phyloP scores from a whole-genome alignment of 2,113 vertebrate species.

The Ondatra zibethicus region DNA sequence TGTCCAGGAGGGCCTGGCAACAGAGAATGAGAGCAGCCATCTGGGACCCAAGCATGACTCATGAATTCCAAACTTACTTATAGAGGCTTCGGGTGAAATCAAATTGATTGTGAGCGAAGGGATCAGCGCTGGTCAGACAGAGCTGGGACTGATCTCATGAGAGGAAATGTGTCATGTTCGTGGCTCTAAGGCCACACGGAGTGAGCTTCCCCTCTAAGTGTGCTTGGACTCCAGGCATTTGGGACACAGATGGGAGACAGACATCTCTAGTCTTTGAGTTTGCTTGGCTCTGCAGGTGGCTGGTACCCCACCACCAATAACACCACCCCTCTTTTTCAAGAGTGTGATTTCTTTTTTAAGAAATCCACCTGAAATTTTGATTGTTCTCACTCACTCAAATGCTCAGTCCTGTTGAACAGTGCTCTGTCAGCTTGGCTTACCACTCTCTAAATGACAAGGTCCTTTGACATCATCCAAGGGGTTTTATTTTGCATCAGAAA shows the following conservation, averaged over 20 bases:
- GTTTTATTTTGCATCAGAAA: slow-evolving; percentile 63
- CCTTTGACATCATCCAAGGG: slow-evolving; percentile 34
- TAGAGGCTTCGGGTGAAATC: neutral
- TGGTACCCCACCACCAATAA: neutral
- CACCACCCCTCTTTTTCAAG: neutral
- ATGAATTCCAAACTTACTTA: slow-evolving; percentile 18
- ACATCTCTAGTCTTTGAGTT: neutral
- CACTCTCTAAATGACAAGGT: slow-evolving; percentile 17
- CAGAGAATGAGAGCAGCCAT: neutral
- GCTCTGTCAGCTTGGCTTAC: neutral
- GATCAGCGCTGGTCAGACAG: neutral
- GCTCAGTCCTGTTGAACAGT: neutral
- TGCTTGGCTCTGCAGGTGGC: neutral
- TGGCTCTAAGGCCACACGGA: neutral
- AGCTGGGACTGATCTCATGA: neutral
- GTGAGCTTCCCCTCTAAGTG: neutral
- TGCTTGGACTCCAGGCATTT: slow-evolving; percentile 24
- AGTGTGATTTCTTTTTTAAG: neutral
- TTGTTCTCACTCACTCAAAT: slow-evolving; percentile 38
- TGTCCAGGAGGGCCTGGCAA: neutral
- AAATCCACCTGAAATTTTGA: slow-evolving; percentile 61
- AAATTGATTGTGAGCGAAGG: neutral
- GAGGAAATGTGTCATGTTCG: neutral
- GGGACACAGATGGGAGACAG: neutral
- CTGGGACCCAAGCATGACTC: neutral